Percentiles rank a stretch among this genome's conserved stretches.
Conservation (phyloP, 1,140 invertebrate species). For the Formica selysi region DNA sequence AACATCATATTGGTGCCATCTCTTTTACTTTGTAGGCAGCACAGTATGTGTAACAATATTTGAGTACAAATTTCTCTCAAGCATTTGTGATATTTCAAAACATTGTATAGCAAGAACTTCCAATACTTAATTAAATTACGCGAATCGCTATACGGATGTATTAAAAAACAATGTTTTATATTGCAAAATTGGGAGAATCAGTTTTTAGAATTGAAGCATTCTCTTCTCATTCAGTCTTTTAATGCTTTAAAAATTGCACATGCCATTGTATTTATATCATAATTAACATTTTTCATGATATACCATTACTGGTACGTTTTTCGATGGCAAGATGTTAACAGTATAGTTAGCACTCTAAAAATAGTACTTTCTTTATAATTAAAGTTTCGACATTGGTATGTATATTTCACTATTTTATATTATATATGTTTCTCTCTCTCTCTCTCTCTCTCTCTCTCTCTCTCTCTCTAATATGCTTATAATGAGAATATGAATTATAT, state of each 20-base stretch:
- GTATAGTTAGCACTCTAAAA: conserved; percentile 15
- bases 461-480: conserved; percentile 16
- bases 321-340: no score
- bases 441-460: not conserved
- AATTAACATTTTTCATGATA: not conserved
- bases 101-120: conserved; percentile 9
- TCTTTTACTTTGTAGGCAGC: not conserved
- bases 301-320: no score
- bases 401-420: conserved; percentile 17
- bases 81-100: not conserved
- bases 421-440: not conserved
- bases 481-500: conserved; percentile 19
- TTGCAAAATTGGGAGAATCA: conserved; percentile 31
- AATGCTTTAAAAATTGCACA: not conserved
- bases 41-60: not conserved
- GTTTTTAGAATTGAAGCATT: conserved; percentile 19
- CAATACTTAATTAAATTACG: conserved; percentile 26
- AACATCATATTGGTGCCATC: not conserved
- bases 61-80: conserved; percentile 5
- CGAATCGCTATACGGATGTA: not conserved
- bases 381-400: conserved; percentile 22
- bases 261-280: conserved; percentile 6
- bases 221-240: conserved; percentile 43
- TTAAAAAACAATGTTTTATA: conserved; percentile 36
- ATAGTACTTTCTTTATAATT: conserved; percentile 56